A percentile compares a stretch with the other conserved stretches of the same genome.
Conservation (phyloP, 2,888 invertebrate species). For the Dioctria rufipes region DNA sequence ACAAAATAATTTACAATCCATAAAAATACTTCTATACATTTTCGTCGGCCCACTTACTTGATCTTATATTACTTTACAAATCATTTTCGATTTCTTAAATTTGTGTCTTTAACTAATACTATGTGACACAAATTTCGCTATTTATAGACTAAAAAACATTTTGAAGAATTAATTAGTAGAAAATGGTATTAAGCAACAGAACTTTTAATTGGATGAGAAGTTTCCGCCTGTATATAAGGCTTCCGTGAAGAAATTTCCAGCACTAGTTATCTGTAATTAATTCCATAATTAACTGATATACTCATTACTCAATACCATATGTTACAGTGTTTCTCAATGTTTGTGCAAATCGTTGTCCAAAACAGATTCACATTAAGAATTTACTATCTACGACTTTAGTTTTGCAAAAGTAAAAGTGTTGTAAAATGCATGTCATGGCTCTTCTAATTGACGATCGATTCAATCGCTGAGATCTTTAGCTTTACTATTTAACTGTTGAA, state of each 20-base stretch:
- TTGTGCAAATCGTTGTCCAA: slow-evolving; percentile 2
- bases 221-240: slow-evolving; percentile 6
- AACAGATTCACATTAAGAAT: slow-evolving; percentile 22
- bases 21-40: background rate
- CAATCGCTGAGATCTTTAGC: background rate
- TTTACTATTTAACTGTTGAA: background rate
- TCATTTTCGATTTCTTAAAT: background rate
- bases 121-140: background rate
- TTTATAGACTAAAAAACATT: background rate
- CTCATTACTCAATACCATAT: background rate
- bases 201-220: background rate
- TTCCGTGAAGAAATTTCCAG: background rate
- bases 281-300: slow-evolving; percentile 34
- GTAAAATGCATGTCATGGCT: slow-evolving; percentile 36
- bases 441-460: slow-evolving; percentile 12
- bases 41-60: background rate
- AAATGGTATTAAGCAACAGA: background rate
- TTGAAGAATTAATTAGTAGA: background rate
- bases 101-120: background rate
- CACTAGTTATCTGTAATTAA: slow-evolving; percentile 4
- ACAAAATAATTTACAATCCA: background rate
- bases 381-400: background rate
- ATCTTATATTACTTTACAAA: background rate
- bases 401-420: slow-evolving; percentile 17
- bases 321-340: background rate